Evolutionary conservation across 2,797 vertebrate species (phyloP).

Genomic region (Eurystomus glaucurus): DNA sequence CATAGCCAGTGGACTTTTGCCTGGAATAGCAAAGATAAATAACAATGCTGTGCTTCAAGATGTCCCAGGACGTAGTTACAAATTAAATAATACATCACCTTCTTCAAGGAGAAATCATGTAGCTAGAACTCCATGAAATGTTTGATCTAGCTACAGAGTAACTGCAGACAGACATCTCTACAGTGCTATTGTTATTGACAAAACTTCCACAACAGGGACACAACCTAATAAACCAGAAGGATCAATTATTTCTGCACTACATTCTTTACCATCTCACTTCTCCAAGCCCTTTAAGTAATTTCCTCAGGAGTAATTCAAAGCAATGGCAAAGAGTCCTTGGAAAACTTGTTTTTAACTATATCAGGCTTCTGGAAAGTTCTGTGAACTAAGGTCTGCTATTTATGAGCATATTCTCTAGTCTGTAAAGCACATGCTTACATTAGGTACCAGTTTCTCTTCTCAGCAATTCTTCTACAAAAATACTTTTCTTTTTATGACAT

Average conservation of each 20-base stretch:
- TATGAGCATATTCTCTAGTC: neutral
- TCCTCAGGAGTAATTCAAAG: conserved; percentile 3
- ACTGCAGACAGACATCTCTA: conserved; percentile 37
- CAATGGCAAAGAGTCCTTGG: conserved; percentile 50
- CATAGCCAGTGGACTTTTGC: neutral
- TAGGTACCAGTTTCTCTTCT: neutral
- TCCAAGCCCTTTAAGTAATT: conserved; percentile 35
- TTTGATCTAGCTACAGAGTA: conserved; percentile 53
- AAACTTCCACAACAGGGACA: conserved; percentile 60
- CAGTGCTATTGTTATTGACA: conserved; percentile 64
- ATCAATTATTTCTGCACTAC: conserved; percentile 60
- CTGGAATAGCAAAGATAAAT: conserved; percentile 60
- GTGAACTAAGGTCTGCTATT: neutral
- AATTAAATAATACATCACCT: conserved; percentile 76
- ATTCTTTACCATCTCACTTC: neutral
- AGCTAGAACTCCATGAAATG: conserved; percentile 6
- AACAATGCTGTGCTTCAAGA: conserved; percentile 33
- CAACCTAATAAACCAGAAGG: conserved; percentile 65
- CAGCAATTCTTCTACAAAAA: neutral
- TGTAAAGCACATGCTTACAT: neutral
- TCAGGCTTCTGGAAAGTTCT: neutral
- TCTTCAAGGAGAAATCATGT: conserved; percentile 64
- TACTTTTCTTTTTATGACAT: neutral
- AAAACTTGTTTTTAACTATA: neutral
- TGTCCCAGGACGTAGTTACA: conserved; percentile 42